Conservation (phyloP, 2,797 vertebrate species). For the Pseudomugil gertrudae region DNA sequence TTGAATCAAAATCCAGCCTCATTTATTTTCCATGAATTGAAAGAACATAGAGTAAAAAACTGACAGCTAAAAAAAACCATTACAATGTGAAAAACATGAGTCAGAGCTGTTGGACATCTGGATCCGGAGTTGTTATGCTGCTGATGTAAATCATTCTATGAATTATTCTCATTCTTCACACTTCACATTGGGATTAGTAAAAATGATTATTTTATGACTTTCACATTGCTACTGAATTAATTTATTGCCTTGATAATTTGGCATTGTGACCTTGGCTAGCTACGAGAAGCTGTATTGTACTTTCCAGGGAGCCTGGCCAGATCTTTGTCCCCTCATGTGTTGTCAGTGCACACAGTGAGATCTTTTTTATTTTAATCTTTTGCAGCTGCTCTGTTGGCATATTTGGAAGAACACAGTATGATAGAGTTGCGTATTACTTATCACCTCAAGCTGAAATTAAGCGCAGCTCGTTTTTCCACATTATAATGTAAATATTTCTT, state of each 20-base stretch:
- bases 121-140: not conserved
- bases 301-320: not conserved
- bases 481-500: not conserved
- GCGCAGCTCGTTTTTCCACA: not conserved
- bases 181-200: not conserved
- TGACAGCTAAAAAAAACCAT: not conserved
- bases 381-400: conserved; percentile 54
- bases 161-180: conserved; percentile 2
- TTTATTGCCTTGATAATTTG: not conserved
- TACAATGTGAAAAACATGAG: not conserved
- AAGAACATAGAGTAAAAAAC: not conserved
- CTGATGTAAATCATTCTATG: conserved; percentile 4
- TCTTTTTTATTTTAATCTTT: not conserved
- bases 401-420: conserved; percentile 38
- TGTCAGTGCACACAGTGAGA: not conserved
- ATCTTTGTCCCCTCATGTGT: not conserved
- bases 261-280: not conserved
- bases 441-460: not conserved
- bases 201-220: not conserved
- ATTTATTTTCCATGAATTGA: not conserved
- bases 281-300: not conserved
- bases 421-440: conserved; percentile 10
- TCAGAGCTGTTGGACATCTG: not conserved
- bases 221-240: not conserved
- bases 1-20: not conserved